phyloP scores from a whole-genome alignment of 2,888 invertebrate genomes.

The Philonicus albiceps region DNA sequence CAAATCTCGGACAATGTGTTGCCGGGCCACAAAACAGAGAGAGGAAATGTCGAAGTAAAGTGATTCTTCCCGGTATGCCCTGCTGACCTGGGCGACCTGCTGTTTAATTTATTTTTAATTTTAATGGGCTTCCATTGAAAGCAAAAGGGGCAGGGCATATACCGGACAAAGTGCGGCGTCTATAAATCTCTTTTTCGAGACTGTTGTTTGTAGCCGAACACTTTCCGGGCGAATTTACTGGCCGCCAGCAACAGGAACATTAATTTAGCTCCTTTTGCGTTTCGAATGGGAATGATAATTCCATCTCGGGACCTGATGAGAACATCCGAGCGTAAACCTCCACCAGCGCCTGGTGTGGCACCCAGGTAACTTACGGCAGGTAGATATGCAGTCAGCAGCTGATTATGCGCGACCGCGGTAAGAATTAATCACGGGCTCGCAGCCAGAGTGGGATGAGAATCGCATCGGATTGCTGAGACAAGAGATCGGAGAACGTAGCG shows the following conservation, averaged over 20 bases:
- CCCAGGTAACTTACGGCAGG: background rate
- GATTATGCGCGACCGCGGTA: slow-evolving; percentile 37
- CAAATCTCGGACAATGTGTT: slow-evolving; percentile 18
- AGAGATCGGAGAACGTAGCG: background rate
- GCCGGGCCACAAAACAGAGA: background rate
- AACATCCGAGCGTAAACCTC: background rate
- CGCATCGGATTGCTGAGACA: background rate
- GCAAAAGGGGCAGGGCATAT: background rate
- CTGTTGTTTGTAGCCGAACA: background rate
- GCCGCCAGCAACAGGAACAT: slow-evolving; percentile 36
- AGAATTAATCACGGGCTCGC: slow-evolving; percentile 45
- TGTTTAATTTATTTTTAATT: slow-evolving; percentile 39
- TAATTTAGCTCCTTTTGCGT: slow-evolving; percentile 26
- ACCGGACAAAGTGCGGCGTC: background rate
- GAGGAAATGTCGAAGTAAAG: slow-evolving; percentile 20
- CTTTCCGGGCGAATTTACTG: slow-evolving; percentile 27
- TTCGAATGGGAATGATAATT: slow-evolving; percentile 20
- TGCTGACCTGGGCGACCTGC: background rate
- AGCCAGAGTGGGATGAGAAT: background rate
- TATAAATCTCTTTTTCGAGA: slow-evolving; percentile 20
- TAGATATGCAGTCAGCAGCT: slow-evolving; percentile 29
- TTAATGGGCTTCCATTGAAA: background rate
- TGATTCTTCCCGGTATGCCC: background rate
- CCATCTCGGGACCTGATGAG: background rate
- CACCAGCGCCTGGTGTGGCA: background rate